Evolutionary conservation across 1,140 invertebrate genomes (phyloP), one percentile per base, ranked within the genome.

Genomic region (Procambarus virginalis): DNA sequence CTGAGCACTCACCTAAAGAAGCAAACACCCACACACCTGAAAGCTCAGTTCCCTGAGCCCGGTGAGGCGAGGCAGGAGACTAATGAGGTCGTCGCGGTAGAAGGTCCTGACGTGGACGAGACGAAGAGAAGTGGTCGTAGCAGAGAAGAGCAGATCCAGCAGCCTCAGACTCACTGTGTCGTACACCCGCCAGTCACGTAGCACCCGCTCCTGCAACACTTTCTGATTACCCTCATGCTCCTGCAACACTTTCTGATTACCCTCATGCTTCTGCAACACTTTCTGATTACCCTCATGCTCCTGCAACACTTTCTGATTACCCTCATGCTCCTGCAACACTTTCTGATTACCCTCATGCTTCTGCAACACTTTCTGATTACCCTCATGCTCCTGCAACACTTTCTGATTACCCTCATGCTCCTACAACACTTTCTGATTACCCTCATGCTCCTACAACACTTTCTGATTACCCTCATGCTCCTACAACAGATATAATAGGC

Each of bases 121-220:
- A 10, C 73, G 12, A 0, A 89, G 60, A 20, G 81, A 78, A n/a
- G 70, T 48, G 81, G 88, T 89, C 22, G 88, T 51, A 9, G 75
- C 46, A 46, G 88, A 84, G 45, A 89, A 77, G 2, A 89, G 20
- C 75, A 89, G 9, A 75, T 89, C 81, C 20, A 89, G 46, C 3
- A 89, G 81, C 10, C 88, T 73, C n/a, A 89, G 81, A 5, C 81
- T 76, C 55, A 89, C 82, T n/a, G 88, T 89, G 88, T 89, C 88
- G 76, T 89, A 89, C 6, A 89, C 45, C 10, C 88, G 70, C 81
- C 88, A 89, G 73, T 89, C 88, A 2, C 49, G 55, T n/a, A 89
- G 46, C 2, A 89, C 81, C 46, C 49, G 81, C 10, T 83, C 76
- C 88, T 89, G 75, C 55, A 75, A 58, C 22, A 51, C 55, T 10